These are phyloP conservation scores for Hypsopygia costalis DNA, from an alignment of 2,888 invertebrate species.

Conservation along the genomic window DNA sequence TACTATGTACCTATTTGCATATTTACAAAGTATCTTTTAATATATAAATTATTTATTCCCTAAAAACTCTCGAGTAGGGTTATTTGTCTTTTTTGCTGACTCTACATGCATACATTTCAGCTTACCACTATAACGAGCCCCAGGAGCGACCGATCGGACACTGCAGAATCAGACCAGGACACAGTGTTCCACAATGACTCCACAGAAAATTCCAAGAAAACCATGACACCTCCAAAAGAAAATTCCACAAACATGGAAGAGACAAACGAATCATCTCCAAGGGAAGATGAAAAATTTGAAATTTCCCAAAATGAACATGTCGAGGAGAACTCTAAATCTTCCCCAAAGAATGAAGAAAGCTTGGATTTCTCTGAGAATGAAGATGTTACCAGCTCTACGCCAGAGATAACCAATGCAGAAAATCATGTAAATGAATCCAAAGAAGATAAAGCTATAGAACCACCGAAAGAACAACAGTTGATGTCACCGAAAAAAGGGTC, in stretches of 20 bases:
- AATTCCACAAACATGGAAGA: constrained; percentile 7
- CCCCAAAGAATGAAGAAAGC: background rate
- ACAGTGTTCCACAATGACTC: constrained; percentile 23
- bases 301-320: background rate
- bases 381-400: constrained; percentile 26
- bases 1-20: too few species aligned
- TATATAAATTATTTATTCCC: too few species aligned
- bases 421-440: constrained; percentile 1
- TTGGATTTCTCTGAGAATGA: constrained; percentile 16
- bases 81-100: too few species aligned
- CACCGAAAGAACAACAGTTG: constrained; percentile 11
- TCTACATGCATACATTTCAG: constrained; percentile 38
- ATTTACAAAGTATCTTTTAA: too few species aligned
- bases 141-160: constrained; percentile 50
- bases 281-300: constrained; percentile 10
- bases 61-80: too few species aligned
- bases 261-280: constrained; percentile 16
- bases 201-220: background rate
- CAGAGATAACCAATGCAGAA: constrained; percentile 20
- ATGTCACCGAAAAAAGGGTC: constrained; percentile 28
- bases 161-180: constrained; percentile 51
- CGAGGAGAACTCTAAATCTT: background rate
- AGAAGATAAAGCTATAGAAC: constrained; percentile 7
- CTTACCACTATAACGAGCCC: constrained; percentile 51
- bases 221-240: background rate